phyloP scores from a whole-genome alignment of 2,797 vertebrate species.

The Centropyge bicolor region DNA sequence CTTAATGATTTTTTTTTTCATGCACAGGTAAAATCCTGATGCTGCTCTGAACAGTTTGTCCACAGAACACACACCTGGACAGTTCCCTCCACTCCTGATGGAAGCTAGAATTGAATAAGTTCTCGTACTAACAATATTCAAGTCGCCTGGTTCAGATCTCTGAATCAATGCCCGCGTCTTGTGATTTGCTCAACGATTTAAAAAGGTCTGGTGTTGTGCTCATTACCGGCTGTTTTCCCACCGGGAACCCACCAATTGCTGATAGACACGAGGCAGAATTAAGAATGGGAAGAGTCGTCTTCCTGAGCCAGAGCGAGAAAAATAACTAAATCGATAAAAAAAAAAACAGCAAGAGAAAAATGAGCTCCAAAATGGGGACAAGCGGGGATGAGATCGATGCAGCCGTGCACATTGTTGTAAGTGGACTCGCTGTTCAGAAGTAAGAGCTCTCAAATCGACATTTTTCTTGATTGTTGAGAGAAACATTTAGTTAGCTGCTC shows the following conservation, averaged over 20 bases:
- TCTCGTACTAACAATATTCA: slow-evolving; percentile 1
- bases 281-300: background rate
- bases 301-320: background rate
- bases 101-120: background rate
- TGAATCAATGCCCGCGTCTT: background rate
- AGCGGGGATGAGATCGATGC: background rate
- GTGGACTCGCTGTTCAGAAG: background rate
- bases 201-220: slow-evolving; percentile 14
- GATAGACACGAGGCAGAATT: slow-evolving; percentile 13
- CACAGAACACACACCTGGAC: background rate
- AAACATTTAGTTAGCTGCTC: background rate
- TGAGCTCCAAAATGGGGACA: background rate
- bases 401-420: background rate
- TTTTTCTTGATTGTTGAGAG: background rate
- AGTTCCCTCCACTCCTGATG: background rate
- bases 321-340: slow-evolving; percentile 8
- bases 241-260: slow-evolving; percentile 8
- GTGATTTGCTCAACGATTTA: slow-evolving; percentile 11
- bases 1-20: no score
- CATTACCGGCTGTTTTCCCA: slow-evolving; percentile 4
- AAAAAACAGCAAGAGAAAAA: slow-evolving; percentile 5
- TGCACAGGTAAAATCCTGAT: no score
- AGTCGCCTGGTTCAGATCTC: slow-evolving; percentile 5
- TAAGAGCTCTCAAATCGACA: background rate
- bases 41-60: background rate